These are phyloP conservation scores for Eristalis tenax DNA, from an alignment of 2,888 invertebrate species.

Conservation along the genomic window DNA sequence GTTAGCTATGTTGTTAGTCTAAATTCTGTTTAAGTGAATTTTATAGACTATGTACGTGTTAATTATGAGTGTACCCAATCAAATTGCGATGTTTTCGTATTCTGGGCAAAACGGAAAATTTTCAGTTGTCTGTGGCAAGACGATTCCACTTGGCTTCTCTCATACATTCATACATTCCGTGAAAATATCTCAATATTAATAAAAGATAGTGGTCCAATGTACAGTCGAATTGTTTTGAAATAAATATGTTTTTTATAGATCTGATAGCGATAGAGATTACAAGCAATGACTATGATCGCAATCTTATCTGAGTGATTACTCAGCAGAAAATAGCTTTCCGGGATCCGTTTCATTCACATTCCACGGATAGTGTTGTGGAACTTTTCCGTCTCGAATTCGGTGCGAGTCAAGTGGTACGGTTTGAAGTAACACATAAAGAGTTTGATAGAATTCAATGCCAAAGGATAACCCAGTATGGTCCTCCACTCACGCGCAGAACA, in stretches of 20 bases:
- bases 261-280: not conserved
- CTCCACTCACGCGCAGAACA: not conserved
- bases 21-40: too few species aligned
- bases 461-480: not conserved
- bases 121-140: too few species aligned
- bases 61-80: too few species aligned
- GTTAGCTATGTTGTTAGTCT: too few species aligned
- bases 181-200: too few species aligned
- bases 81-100: too few species aligned
- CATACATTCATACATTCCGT: too few species aligned
- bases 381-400: not conserved
- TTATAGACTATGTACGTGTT: too few species aligned
- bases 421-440: not conserved
- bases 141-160: too few species aligned
- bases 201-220: too few species aligned
- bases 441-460: not conserved
- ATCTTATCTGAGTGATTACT: not conserved
- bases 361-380: not conserved
- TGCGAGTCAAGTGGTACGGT: not conserved
- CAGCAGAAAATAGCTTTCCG: not conserved
- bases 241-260: not conserved
- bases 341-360: not conserved
- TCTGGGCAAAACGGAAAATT: too few species aligned
- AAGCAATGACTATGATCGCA: not conserved
- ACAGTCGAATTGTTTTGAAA: too few species aligned